Evolutionary conservation across 2,888 invertebrate species (phyloP), one percentile per base, ranked within the genome.

Genomic region (Phlogophora meticulosa): DNA sequence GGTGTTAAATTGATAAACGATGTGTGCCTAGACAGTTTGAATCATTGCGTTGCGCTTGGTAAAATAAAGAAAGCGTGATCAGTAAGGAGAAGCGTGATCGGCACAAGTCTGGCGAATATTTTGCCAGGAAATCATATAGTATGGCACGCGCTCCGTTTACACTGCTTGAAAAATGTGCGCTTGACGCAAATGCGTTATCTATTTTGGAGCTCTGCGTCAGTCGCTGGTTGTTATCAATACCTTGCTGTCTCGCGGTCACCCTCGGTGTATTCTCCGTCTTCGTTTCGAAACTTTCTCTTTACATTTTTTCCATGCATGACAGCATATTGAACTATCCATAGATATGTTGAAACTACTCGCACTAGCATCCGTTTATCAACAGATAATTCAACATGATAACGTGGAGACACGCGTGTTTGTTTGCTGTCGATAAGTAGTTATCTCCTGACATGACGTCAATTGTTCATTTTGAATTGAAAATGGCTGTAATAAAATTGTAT

Each of bases 111-210:
- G 84, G 89, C 87, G 83, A 89, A 90, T 91, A 92, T 92, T 93
- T 92, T 87, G 92, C 91, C 93, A 93, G 94, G 93, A 94, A 94
- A 93, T 91, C 86, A 85, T 90, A 90, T 85, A 81, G 90, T 89
- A 88, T 89, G 87, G 92, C 91, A 90, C 90, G 91, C 91, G 91
- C 86, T 91, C 88, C 88, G 92, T 92, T 92, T 93, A 92, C 91
- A 89, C 87, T 90, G 92, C 89, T 91, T 91, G 91, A 95, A 94
- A 95, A 95, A 94, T 93, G 90, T 91, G 86, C 91, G 91, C 92
- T 94, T 95, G 95, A 95, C 95, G 95, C 94, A 95, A 95, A 94
- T 93, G 93, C 93, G 93, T 95, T 95, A 94, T 95, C 95, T 95
- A 95, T 95, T 95, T 95, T 92, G 93, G 94, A 93, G 88, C 88